These are phyloP conservation scores for Nanger granti DNA, from an alignment of 2,113 vertebrate genomes.

Conservation along the genomic window DNA sequence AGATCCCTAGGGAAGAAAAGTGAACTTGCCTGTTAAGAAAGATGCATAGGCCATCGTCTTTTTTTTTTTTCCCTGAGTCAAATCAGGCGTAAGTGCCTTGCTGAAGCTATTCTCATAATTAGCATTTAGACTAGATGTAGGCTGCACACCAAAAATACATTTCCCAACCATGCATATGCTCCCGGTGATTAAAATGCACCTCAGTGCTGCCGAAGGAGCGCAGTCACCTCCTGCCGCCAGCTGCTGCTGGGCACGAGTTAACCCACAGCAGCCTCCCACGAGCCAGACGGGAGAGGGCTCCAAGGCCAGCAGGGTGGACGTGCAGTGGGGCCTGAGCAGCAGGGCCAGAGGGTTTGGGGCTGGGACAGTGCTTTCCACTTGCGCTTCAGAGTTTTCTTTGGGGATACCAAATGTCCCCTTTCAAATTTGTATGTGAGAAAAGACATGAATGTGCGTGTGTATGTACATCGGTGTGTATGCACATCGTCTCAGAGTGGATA, in stretches of 20 bases:
- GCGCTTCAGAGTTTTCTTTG: background rate
- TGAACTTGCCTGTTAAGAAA: constrained; percentile 2
- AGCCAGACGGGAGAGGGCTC: background rate
- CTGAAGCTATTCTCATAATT: constrained; percentile 36
- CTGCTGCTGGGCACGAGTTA: background rate
- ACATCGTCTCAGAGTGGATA: background rate
- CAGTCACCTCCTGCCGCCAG: constrained; percentile 32
- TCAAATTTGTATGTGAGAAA: background rate
- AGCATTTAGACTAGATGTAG: constrained; percentile 52
- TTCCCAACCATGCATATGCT: background rate
- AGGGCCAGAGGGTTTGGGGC: background rate
- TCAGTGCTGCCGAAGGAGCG: background rate
- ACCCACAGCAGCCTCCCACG: background rate
- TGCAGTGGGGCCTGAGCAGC: background rate
- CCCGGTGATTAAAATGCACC: constrained; percentile 21
- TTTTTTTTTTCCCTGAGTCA: background rate
- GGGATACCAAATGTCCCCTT: background rate
- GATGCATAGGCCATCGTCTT: background rate
- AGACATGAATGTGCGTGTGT: fast-evolving
- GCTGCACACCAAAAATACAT: constrained; percentile 43
- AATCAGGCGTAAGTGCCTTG: background rate
- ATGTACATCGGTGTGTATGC: fast-evolving
- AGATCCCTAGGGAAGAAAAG: background rate
- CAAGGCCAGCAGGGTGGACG: background rate
- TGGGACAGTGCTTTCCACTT: background rate